phyloP scores from a whole-genome alignment of 2,113 vertebrate genomes.

The Lepisosteus oculatus region DNA sequence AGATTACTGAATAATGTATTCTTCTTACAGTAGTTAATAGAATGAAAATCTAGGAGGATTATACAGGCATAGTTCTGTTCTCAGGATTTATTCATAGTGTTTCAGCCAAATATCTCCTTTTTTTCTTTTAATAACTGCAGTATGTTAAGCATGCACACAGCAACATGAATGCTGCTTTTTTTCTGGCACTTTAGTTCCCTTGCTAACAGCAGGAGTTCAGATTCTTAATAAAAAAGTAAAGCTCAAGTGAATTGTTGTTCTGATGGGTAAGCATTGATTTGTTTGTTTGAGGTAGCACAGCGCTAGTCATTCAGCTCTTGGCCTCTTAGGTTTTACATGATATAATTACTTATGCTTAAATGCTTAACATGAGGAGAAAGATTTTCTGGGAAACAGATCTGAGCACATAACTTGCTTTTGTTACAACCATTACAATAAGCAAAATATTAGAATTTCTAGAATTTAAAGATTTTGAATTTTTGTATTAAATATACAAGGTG shows the following conservation, averaged over 20 bases:
- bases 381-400: not conserved
- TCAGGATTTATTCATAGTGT: not conserved
- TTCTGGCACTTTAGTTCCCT: not conserved
- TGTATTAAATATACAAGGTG: too few species aligned
- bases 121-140: not conserved
- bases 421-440: not conserved
- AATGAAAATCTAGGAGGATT: too few species aligned
- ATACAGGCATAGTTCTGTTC: not conserved
- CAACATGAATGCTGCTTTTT: not conserved
- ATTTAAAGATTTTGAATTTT: too few species aligned
- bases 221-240: not conserved
- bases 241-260: not conserved
- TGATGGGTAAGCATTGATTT: slow-evolving; percentile 2
- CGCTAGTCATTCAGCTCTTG: not conserved
- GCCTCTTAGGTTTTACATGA: not conserved
- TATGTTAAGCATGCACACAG: not conserved
- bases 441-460: not conserved
- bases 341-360: not conserved
- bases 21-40: too few species aligned
- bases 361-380: slow-evolving; percentile 6
- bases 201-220: not conserved
- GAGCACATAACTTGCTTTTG: not conserved
- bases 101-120: not conserved
- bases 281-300: not conserved
- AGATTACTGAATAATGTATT: too few species aligned